phyloP scores from a whole-genome alignment of 2,888 invertebrate species.

The Rugalucina vietnamica region DNA sequence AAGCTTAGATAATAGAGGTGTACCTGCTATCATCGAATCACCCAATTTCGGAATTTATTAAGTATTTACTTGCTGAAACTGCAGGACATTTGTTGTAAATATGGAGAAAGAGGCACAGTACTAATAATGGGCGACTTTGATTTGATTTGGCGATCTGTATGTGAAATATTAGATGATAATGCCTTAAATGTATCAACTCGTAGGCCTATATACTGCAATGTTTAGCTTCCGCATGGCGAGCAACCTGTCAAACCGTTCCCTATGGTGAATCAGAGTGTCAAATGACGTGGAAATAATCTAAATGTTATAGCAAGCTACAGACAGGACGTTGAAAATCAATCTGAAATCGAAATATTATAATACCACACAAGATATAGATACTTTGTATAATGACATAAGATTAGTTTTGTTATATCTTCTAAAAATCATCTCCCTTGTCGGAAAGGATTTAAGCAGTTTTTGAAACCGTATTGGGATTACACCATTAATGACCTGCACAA shows the following conservation, averaged over 20 bases:
- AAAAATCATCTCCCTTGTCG: neutral
- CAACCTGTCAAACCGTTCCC: too few species aligned
- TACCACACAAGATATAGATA: neutral
- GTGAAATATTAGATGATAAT: neutral
- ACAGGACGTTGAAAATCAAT: neutral
- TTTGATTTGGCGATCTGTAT: neutral
- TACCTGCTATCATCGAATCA: neutral
- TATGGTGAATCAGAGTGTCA: neutral
- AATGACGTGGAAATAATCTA: neutral
- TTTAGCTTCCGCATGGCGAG: neutral
- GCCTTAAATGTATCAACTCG: neutral
- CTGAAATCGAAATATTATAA: neutral
- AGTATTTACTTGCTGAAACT: neutral
- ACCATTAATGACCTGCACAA: neutral
- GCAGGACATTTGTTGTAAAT: neutral
- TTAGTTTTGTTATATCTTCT: neutral
- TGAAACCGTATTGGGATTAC: neutral
- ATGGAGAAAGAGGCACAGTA: neutral
- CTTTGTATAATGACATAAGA: neutral
- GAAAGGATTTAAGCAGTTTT: neutral
- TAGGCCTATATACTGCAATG: neutral
- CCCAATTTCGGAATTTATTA: neutral
- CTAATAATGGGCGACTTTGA: neutral
- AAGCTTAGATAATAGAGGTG: too few species aligned
- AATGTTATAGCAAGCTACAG: neutral